A percentile compares a stretch with the other conserved stretches of the same genome.
These are phyloP conservation scores for Cataglyphis rosenhaueri DNA, from an alignment of 2,888 invertebrate genomes.

Conservation along the genomic window DNA sequence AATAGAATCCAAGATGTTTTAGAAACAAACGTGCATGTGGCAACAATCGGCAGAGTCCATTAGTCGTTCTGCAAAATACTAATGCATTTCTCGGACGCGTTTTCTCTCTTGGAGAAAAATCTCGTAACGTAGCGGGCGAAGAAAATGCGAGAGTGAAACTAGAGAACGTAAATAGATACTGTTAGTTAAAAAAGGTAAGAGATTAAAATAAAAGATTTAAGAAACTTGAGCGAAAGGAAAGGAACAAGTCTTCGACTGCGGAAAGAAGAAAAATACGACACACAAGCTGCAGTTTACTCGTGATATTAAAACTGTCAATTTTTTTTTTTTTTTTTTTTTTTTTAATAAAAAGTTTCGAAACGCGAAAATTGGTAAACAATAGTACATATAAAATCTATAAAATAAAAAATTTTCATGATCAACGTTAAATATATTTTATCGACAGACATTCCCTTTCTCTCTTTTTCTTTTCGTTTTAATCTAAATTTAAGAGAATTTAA, in stretches of 20 bases:
- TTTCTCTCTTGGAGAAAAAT: slow-evolving; percentile 28
- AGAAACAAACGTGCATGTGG: not conserved
- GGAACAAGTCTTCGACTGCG: not conserved
- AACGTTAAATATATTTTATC: not conserved
- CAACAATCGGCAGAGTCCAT: slow-evolving; percentile 20
- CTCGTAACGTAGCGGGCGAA: slow-evolving; percentile 13
- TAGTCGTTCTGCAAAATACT: slow-evolving; percentile 43
- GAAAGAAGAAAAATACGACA: not conserved
- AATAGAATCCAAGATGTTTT: not conserved
- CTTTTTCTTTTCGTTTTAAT: not conserved
- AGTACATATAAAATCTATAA: not conserved
- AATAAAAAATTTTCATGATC: too few species aligned
- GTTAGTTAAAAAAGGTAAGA: slow-evolving; percentile 9
- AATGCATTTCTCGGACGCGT: slow-evolving; percentile 45
- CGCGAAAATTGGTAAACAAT: not conserved
- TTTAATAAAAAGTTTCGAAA: slow-evolving; percentile 6
- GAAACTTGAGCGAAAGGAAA: not conserved
- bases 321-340: not conserved
- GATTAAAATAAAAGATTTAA: slow-evolving; percentile 22
- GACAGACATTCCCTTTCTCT: not conserved
- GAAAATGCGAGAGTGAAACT: slow-evolving; percentile 28
- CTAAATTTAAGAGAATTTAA: not conserved
- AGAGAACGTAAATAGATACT: slow-evolving; percentile 33
- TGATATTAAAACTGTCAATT: not conserved
- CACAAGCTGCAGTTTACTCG: not conserved